A percentile compares a stretch with the other conserved stretches of the same genome.
phyloP scores from a whole-genome alignment of 2,797 vertebrate genomes.

The Rhodeus uyekii region DNA sequence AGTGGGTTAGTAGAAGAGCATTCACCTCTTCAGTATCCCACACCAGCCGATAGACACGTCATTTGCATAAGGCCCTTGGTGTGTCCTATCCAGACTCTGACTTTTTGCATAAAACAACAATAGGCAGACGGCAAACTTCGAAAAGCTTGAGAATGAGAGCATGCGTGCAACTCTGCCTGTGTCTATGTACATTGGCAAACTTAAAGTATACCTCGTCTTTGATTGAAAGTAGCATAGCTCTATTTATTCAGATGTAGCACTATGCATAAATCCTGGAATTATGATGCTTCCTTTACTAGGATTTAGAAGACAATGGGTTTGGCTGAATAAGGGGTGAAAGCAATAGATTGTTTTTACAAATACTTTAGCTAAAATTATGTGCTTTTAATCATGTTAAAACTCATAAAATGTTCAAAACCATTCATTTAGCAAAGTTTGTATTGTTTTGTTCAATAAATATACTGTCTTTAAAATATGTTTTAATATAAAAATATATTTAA shows the following conservation, averaged over 20 bases:
- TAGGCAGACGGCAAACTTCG: conserved; percentile 70
- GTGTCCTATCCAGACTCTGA: conserved; percentile 76
- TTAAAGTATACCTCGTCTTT: conserved; percentile 24
- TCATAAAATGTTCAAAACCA: too few species aligned
- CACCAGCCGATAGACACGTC: conserved; percentile 60
- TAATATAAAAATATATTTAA: too few species aligned
- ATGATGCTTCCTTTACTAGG: neutral
- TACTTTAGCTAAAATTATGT: too few species aligned
- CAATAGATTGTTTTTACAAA: too few species aligned
- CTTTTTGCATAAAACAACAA: conserved; percentile 87
- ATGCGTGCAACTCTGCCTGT: conserved; percentile 1
- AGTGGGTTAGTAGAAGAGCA: conserved; percentile 71
- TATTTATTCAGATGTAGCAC: conserved; percentile 6
- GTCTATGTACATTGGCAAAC: conserved; percentile 13
- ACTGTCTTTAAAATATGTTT: too few species aligned
- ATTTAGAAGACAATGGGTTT: neutral
- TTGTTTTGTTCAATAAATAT: too few species aligned
- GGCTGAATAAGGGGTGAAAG: too few species aligned
- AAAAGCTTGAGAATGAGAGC: conserved; percentile 55
- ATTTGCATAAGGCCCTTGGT: conserved; percentile 77
- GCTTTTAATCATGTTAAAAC: too few species aligned
- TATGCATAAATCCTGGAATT: neutral
- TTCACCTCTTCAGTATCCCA: conserved; percentile 69
- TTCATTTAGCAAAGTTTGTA: too few species aligned
- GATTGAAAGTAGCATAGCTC: neutral